phyloP scores from a whole-genome alignment of 2,113 vertebrate species.

The Amphilophus citrinellus region DNA sequence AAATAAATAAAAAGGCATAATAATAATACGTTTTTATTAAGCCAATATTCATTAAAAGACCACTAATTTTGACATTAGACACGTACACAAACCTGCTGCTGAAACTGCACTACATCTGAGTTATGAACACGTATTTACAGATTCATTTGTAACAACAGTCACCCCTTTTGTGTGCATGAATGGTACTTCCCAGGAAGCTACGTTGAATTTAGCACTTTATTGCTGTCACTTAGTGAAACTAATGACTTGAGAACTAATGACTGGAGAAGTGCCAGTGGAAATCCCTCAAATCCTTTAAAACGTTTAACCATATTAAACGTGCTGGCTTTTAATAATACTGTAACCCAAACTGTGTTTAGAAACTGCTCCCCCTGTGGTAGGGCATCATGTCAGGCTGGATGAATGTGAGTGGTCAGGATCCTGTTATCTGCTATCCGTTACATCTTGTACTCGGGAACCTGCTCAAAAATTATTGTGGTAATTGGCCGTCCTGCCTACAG shows the following conservation, averaged over 20 bases:
- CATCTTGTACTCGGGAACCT: constrained; percentile 87
- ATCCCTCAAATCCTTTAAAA: not conserved
- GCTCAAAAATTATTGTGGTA: constrained; percentile 83
- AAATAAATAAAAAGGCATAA: not conserved
- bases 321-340: not conserved
- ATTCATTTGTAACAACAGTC: not conserved
- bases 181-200: constrained; percentile 73
- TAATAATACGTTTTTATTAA: not conserved
- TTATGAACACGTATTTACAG: not conserved
- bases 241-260: not conserved
- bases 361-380: not conserved
- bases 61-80: not conserved
- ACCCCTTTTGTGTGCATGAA: not conserved
- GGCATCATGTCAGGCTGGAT: constrained; percentile 84
- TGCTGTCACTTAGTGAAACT: not conserved
- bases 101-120: not conserved
- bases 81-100: not conserved
- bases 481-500: constrained; percentile 89
- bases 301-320: not conserved
- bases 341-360: not conserved
- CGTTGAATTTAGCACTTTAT: not conserved
- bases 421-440: constrained; percentile 83
- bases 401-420: constrained; percentile 73
- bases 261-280: not conserved
- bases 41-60: not conserved